Percentiles rank a stretch among this genome's conserved stretches.
These are phyloP conservation scores for Epistrophella euchroma DNA, from an alignment of 2,888 invertebrate species.

Conservation along the genomic window DNA sequence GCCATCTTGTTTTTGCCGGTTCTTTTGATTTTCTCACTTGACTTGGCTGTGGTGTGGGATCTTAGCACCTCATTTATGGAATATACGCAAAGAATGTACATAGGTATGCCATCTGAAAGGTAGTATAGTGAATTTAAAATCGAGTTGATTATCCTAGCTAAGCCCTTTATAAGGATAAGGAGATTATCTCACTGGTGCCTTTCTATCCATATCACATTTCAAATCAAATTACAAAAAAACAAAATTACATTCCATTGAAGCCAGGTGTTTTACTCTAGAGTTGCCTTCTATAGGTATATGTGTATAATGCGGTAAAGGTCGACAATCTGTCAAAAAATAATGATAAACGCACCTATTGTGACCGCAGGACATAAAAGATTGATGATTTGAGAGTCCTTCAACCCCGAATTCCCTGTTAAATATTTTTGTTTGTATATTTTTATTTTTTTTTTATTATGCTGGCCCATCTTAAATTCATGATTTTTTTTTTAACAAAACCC, in stretches of 20 bases:
- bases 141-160: neutral
- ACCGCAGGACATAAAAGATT: slow-evolving; percentile 74
- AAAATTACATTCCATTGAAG: slow-evolving; percentile 56
- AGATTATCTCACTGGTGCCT: slow-evolving; percentile 19
- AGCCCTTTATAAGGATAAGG: neutral
- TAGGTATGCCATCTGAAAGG: too few relatives aligned
- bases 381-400: slow-evolving; percentile 74
- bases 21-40: too few relatives aligned
- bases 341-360: slow-evolving; percentile 74
- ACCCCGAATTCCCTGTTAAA: slow-evolving; percentile 56
- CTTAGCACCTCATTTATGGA: too few relatives aligned
- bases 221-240: slow-evolving; percentile 36
- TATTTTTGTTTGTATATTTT: slow-evolving; percentile 2
- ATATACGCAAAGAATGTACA: too few relatives aligned
- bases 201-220: slow-evolving; percentile 51
- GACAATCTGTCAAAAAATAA: slow-evolving; percentile 76
- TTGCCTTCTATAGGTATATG: neutral
- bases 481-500: slow-evolving; percentile 17
- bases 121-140: slow-evolving; percentile 3
- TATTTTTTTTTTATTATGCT: slow-evolving; percentile 6
- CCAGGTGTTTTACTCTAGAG: slow-evolving; percentile 63
- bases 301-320: slow-evolving; percentile 65
- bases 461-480: slow-evolving; percentile 34
- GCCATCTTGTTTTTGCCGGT: too few relatives aligned
- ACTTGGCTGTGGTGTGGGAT: too few relatives aligned